phyloP scores from a whole-genome alignment of 2,113 vertebrate genomes.

The Oceanites oceanicus region DNA sequence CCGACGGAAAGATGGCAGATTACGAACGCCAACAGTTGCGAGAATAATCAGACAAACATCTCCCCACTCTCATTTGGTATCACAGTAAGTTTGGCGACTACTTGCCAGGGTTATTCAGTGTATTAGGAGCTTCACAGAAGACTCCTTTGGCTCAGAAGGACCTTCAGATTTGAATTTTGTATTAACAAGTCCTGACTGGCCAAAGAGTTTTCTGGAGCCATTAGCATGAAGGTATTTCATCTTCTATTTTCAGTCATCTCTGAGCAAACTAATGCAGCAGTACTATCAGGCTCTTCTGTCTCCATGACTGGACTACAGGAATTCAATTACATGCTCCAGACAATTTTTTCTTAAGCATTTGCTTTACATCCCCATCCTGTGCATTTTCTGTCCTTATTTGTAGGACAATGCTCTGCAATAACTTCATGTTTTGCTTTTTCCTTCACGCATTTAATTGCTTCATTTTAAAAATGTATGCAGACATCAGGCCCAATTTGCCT shows the following conservation, averaged over 20 bases:
- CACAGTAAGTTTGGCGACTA: background rate
- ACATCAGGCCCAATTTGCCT: background rate
- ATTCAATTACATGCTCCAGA: background rate
- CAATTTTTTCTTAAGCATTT: background rate
- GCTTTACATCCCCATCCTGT: background rate
- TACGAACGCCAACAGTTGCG: background rate
- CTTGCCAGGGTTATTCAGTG: background rate
- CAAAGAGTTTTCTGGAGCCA: background rate
- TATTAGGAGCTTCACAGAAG: background rate
- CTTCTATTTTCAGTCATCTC: background rate
- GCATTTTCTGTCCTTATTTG: background rate
- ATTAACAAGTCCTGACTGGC: background rate
- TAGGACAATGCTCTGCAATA: background rate
- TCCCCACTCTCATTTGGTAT: background rate
- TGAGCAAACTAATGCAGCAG: slow-evolving; percentile 7
- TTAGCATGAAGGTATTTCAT: background rate
- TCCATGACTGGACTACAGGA: background rate
- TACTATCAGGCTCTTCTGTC: background rate
- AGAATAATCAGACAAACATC: background rate
- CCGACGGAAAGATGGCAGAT: background rate
- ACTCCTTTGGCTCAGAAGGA: background rate
- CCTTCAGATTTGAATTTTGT: background rate
- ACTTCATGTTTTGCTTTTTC: background rate
- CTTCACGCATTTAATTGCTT: background rate
- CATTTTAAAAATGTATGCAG: background rate